These are phyloP conservation scores for Drosophila ustulata DNA, from an alignment of 2,888 invertebrate genomes.

Conservation along the genomic window DNA sequence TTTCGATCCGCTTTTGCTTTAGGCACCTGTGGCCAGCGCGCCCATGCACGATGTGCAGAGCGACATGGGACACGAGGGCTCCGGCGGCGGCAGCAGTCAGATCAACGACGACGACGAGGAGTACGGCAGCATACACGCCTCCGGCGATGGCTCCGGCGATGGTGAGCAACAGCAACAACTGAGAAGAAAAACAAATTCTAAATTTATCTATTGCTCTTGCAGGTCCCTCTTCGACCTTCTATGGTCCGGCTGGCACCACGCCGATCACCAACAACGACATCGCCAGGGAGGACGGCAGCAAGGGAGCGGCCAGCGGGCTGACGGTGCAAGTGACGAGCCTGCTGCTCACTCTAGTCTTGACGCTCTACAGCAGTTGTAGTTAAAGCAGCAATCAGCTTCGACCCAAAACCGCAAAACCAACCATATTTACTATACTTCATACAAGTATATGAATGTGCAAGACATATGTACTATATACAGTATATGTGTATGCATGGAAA, in stretches of 20 bases:
- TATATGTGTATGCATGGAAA: conserved; percentile 22
- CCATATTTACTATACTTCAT: conserved; percentile 19
- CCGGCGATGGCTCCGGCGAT: conserved; percentile 84
- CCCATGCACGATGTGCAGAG: conserved; percentile 84
- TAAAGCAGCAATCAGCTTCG: conserved; percentile 55
- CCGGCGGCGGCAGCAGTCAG: conserved; percentile 65
- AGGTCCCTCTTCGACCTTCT: conserved; percentile 72
- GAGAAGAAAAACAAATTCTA: background rate
- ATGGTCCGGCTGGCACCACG: conserved; percentile 67
- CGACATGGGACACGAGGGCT: conserved; percentile 85
- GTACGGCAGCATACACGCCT: conserved; percentile 80
- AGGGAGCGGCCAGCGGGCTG: conserved; percentile 44
- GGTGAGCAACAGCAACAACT: conserved; percentile 63
- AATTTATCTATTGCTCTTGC: background rate
- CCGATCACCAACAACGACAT: conserved; percentile 47
- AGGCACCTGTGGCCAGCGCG: conserved; percentile 80
- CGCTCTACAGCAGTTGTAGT: conserved; percentile 72
- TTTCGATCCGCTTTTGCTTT: background rate
- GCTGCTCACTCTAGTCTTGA: conserved; percentile 74
- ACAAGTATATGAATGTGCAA: conserved; percentile 23
- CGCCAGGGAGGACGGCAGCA: conserved; percentile 50
- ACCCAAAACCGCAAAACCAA: conserved; percentile 47
- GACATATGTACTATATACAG: conserved; percentile 20
- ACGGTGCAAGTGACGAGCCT: conserved; percentile 56
- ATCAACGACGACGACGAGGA: conserved; percentile 83